These are phyloP conservation scores for Gobionotothen gibberifrons DNA, from an alignment of 2,797 vertebrate species.

Conservation along the genomic window DNA sequence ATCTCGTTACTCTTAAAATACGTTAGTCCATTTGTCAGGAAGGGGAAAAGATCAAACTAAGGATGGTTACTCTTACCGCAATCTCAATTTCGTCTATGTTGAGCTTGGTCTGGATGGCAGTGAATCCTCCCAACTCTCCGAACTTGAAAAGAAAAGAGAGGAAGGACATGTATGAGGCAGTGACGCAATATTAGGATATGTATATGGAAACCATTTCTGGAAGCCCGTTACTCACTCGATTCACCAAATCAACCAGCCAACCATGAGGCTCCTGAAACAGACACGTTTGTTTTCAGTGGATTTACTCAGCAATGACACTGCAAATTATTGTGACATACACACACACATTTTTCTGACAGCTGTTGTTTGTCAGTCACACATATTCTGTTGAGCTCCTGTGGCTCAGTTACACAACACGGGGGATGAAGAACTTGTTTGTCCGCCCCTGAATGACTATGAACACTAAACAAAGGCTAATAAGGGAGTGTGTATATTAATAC, in stretches of 20 bases:
- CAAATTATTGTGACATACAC: conserved; percentile 2
- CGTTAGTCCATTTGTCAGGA: neutral
- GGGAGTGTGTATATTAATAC: conserved; percentile 21
- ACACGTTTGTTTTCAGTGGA: conserved; percentile 26
- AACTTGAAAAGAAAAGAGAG: conserved; percentile 82
- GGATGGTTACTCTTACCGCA: conserved; percentile 85
- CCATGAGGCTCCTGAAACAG: conserved; percentile 95
- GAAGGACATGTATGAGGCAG: conserved; percentile 3
- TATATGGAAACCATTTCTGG: neutral
- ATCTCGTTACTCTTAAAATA: conserved; percentile 28
- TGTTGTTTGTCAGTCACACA: conserved; percentile 67
- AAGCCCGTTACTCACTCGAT: conserved; percentile 87
- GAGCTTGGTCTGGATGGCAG: conserved; percentile 95
- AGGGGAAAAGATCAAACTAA: neutral
- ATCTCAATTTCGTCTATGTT: conserved; percentile 96
- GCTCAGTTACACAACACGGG: conserved; percentile 48
- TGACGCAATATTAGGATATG: neutral
- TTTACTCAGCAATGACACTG: conserved; percentile 25
- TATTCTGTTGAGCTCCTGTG: conserved; percentile 33
- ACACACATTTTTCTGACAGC: conserved; percentile 52
- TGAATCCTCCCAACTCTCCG: conserved; percentile 96
- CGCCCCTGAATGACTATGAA: conserved; percentile 19
- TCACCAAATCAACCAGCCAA: conserved; percentile 98
- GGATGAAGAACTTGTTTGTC: conserved; percentile 35
- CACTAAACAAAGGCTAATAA: conserved; percentile 50